Evolutionary conservation across 2,797 vertebrate species (phyloP).

Genomic region (Pangasius mekongensis): DNA sequence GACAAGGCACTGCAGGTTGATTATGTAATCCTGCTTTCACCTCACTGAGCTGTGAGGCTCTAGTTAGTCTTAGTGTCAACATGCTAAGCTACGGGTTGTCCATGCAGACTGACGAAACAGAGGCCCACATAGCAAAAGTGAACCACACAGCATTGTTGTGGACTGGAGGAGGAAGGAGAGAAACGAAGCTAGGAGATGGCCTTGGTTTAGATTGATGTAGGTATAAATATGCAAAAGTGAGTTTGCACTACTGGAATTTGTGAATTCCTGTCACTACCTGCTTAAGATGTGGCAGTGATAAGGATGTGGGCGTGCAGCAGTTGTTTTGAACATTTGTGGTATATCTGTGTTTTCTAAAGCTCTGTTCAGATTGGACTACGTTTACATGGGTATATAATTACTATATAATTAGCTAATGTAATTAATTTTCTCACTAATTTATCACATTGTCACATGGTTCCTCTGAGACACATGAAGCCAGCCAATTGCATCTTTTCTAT

Average conservation of each 20-base stretch:
- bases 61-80: background rate
- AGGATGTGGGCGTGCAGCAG: too few relatives aligned
- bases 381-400: background rate
- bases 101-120: background rate
- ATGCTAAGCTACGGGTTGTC: background rate
- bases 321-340: background rate
- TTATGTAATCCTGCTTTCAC: background rate
- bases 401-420: background rate
- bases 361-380: background rate
- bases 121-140: background rate
- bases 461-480: background rate
- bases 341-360: background rate
- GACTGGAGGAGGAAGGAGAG: background rate
- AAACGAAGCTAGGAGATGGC: background rate
- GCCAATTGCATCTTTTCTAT: background rate
- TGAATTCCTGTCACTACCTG: background rate
- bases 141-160: background rate
- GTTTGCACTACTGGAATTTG: background rate
- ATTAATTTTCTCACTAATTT: background rate
- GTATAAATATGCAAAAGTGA: background rate
- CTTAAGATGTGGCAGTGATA: background rate
- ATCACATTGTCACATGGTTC: background rate
- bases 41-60: background rate
- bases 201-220: background rate
- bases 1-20: background rate